Base-by-base conservation (phyloP, 2,113 vertebrate genomes). In the Procavia capensis region DNA sequence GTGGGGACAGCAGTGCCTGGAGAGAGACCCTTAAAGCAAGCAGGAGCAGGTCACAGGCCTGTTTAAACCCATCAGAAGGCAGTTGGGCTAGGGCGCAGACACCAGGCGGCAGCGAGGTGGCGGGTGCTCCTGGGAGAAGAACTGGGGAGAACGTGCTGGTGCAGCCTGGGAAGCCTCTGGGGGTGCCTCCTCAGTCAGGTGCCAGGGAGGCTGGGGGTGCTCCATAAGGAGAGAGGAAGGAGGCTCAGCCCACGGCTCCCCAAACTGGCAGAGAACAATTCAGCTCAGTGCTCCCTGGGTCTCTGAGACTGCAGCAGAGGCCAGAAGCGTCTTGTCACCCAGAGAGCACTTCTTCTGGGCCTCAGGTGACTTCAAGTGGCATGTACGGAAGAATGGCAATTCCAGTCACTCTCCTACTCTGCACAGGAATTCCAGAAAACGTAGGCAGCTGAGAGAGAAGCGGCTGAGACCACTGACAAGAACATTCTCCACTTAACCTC, bases 231-330 rank as follows among this genome's bases (percentile, higher is more conserved):
- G 20, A 29, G 61, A 43, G 50, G 47, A 1, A 0, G 50, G 36
- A 54, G 11, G n/a, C 19, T 22, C 22, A 34, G 24, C 24, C 47
- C 22, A 27, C 3, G 66, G 59, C 27, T 24, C 54, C n/a, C n/a
- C 0, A 5, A 63, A 27, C 17, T 54, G 0, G 80, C 36, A 9
- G 50, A 41, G 5, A 9, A 0, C 50, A 14, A 7, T 22, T 19
- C 4, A 2, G 63, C 70, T 39, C 2, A 1, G 22, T 6, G 9
- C 31, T 61, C 82, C 59, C 2, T 2, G 22, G 24, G 29, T 36
- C 43, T n/a, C 84, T 54, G 43, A 83, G 61, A 47, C 45, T 6
- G 66, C 2, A 29, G 78, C 27, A 85, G 36, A 88, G 0, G 39
- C 45, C 39, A 19, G 0, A 1, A n/a, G 64, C 64, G 36, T 39